These are phyloP conservation scores for Tridacna crocea DNA, from an alignment of 2,888 invertebrate species.

Conservation along the genomic window DNA sequence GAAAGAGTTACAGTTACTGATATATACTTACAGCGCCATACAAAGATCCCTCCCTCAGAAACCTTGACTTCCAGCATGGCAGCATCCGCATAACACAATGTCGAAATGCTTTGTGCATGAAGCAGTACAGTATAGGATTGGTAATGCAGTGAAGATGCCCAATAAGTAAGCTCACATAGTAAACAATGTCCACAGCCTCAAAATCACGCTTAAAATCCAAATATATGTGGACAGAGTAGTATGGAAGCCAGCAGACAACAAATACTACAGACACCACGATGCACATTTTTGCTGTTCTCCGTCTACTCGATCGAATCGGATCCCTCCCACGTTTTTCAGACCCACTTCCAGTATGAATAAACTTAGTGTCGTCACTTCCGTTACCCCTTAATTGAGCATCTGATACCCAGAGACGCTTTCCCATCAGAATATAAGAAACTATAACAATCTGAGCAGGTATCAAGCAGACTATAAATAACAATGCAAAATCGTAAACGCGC, in stretches of 20 bases:
- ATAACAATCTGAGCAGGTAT: conserved; percentile 88
- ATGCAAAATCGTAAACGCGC: conserved; percentile 88
- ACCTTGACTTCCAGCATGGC: conserved; percentile 48
- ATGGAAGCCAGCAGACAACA: conserved; percentile 92
- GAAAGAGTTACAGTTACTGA: no score
- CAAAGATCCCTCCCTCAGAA: conserved; percentile 40
- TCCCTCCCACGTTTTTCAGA: conserved; percentile 52
- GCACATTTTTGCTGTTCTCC: conserved; percentile 91
- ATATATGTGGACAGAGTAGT: conserved; percentile 89
- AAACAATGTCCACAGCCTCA: conserved; percentile 85
- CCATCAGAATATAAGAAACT: conserved; percentile 80
- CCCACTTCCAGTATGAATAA: conserved; percentile 34
- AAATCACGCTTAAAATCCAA: conserved; percentile 86
- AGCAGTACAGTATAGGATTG: conserved; percentile 91
- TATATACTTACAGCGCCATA: conserved; percentile 52
- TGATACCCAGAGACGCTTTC: conserved; percentile 85
- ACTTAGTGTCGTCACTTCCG: conserved; percentile 35
- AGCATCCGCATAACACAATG: conserved; percentile 65
- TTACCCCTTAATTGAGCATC: conserved; percentile 63
- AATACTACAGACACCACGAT: conserved; percentile 90
- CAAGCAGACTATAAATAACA: conserved; percentile 90
- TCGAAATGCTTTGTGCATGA: conserved; percentile 89
- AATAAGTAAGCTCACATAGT: conserved; percentile 88
- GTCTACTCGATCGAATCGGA: conserved; percentile 87
- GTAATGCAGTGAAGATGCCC: conserved; percentile 91